Conservation (phyloP, 2,113 vertebrate genomes). For the Corvus hawaiiensis region DNA sequence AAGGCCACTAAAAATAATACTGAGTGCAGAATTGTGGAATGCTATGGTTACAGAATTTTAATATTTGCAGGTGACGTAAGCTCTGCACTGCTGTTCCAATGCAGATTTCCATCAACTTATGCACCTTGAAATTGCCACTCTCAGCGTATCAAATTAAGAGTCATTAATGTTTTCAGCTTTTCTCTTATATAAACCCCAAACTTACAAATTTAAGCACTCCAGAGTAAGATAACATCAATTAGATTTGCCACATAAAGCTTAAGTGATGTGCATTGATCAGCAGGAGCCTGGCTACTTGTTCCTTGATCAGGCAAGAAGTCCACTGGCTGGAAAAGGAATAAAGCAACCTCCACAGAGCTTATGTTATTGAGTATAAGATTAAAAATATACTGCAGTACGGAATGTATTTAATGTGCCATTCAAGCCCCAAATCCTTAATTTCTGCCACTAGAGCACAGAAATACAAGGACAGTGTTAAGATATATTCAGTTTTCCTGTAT, state of each 20-base stretch:
- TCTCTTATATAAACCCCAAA: slow-evolving; percentile 1
- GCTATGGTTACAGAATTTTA: slow-evolving; percentile 29
- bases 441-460: background rate
- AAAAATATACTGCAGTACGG: background rate
- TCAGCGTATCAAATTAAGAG: background rate
- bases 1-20: slow-evolving; percentile 41
- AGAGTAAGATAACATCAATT: background rate
- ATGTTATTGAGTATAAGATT: background rate
- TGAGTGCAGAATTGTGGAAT: background rate
- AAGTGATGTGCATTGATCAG: slow-evolving; percentile 1
- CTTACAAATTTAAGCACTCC: slow-evolving; percentile 8
- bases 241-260: slow-evolving; percentile 4
- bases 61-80: slow-evolving; percentile 17
- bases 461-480: background rate
- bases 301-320: background rate
- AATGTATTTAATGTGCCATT: background rate
- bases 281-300: background rate
- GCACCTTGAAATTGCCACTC: slow-evolving; percentile 26
- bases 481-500: background rate
- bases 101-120: background rate
- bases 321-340: slow-evolving; percentile 8
- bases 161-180: slow-evolving; percentile 9
- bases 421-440: background rate
- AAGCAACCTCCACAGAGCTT: background rate
- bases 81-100: slow-evolving; percentile 2